phyloP scores from a whole-genome alignment of 1,140 invertebrate genomes.

The Trichonephila clavipes region DNA sequence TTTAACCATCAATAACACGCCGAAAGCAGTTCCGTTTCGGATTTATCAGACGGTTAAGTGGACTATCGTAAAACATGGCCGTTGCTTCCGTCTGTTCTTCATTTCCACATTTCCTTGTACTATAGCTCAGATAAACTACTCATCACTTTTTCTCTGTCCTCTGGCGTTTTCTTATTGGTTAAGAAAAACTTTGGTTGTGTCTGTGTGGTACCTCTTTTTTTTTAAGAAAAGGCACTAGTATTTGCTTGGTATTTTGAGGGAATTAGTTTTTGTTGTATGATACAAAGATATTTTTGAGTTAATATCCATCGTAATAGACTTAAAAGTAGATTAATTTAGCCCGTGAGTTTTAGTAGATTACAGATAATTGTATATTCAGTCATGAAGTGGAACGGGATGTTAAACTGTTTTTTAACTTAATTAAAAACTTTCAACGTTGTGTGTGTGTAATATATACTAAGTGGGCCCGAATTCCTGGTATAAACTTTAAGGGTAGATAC shows the following conservation, averaged over 20 bases:
- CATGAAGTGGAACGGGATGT: no score
- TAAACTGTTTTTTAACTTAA: no score
- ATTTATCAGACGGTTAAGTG: not conserved
- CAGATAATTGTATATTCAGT: no score
- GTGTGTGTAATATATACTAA: no score
- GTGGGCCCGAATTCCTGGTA: no score
- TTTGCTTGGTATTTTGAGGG: no score
- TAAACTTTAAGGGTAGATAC: no score
- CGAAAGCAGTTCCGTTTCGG: not conserved
- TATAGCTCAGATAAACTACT: not conserved
- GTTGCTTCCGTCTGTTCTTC: not conserved
- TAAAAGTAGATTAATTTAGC: no score
- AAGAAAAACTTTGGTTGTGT: not conserved
- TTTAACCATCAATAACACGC: not conserved
- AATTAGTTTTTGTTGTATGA: not conserved
- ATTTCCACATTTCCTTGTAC: not conserved
- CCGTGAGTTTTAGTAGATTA: no score
- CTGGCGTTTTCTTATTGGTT: not conserved
- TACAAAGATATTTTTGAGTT: not conserved
- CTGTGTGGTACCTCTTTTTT: no score
- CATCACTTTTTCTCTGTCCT: not conserved
- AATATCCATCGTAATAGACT: not conserved
- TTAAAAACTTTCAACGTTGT: no score
- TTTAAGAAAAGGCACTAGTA: no score
- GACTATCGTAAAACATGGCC: not conserved